These are phyloP conservation scores for Sigmodon hispidus DNA, from an alignment of 2,113 vertebrate genomes.

Conservation along the genomic window DNA sequence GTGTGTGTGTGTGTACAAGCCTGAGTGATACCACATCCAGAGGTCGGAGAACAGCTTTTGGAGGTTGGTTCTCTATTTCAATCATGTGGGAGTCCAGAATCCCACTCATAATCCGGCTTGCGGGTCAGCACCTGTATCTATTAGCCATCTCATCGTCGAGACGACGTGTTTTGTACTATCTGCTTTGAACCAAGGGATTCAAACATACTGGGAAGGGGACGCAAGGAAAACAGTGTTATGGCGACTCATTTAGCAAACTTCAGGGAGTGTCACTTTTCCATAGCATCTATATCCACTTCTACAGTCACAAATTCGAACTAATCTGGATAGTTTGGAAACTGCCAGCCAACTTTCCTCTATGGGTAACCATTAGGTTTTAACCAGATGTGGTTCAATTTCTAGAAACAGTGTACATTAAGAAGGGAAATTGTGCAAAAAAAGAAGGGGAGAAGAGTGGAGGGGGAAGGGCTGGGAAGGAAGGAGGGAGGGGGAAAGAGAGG, in stretches of 20 bases:
- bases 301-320: constrained; percentile 49
- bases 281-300: constrained; percentile 40
- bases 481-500: too few species aligned
- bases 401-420: constrained; percentile 67
- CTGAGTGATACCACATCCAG: neutral
- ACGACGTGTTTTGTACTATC: neutral
- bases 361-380: constrained; percentile 70
- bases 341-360: constrained; percentile 64
- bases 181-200: neutral
- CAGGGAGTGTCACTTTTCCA: neutral
- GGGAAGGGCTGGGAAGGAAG: neutral
- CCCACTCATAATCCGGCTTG: neutral
- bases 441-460: too few species aligned
- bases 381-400: constrained; percentile 68
- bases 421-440: constrained; percentile 41
- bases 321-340: constrained; percentile 56
- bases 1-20: too few species aligned
- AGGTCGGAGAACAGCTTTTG: neutral
- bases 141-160: neutral
- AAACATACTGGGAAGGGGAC: neutral
- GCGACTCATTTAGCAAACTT: constrained; percentile 10
- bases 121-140: neutral
- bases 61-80: neutral
- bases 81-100: neutral
- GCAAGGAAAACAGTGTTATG: neutral